Percentiles rank a stretch among this genome's conserved stretches.
phyloP scores from a whole-genome alignment of 2,888 invertebrate genomes.

The Drosophila eohydei region DNA sequence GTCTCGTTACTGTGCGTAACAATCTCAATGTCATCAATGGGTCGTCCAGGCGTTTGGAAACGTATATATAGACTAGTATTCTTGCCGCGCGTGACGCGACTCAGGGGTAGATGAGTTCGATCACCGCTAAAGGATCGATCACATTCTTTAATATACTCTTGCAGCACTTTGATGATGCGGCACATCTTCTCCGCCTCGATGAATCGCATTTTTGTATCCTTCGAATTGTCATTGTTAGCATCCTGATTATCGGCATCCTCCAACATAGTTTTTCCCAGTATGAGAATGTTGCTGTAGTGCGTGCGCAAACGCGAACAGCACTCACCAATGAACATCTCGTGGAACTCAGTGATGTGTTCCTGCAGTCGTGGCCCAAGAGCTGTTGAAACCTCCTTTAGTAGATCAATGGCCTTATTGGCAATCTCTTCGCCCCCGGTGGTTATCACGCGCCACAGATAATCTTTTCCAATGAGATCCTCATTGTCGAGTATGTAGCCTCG shows the following conservation, averaged over 20 bases:
- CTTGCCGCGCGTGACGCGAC: conserved; percentile 94
- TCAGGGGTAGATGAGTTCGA: conserved; percentile 93
- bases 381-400: conserved; percentile 96
- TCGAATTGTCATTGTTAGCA: conserved; percentile 74
- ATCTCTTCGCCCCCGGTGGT: conserved; percentile 96
- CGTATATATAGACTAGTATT: conserved; percentile 94
- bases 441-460: conserved; percentile 98
- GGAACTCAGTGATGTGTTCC: conserved; percentile 92
- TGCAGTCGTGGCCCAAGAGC: conserved; percentile 95
- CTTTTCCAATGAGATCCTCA: conserved; percentile 97
- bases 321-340: conserved; percentile 95
- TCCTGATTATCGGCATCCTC: conserved; percentile 62
- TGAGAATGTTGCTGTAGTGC: conserved; percentile 92
- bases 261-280: conserved; percentile 80
- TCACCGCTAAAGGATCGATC: conserved; percentile 95
- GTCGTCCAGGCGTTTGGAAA: conserved; percentile 94
- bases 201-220: conserved; percentile 83
- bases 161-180: conserved; percentile 96
- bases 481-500: conserved; percentile 95
- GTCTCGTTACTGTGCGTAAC: conserved; percentile 98
- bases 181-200: conserved; percentile 94
- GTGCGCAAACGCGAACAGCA: conserved; percentile 95
- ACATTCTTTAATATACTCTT: conserved; percentile 98
- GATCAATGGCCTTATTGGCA: conserved; percentile 95
- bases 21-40: conserved; percentile 96